Conservation (phyloP, 2,113 vertebrate species). For the Microcebus jonahi region DNA sequence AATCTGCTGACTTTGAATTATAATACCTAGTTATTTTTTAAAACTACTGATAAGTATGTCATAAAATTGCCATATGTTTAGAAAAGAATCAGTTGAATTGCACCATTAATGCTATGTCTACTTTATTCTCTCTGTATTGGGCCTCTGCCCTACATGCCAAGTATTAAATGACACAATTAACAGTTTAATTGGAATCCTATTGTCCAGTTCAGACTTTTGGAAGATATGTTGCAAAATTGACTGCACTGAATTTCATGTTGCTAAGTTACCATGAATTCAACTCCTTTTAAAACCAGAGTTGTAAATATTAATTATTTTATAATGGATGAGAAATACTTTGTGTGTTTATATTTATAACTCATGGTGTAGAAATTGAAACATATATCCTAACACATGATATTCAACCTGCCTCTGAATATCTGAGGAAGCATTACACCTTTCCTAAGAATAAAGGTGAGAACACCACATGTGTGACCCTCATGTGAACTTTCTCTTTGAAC, state of each 20-base stretch:
- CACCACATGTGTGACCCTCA: neutral
- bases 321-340: constrained; percentile 49
- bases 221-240: constrained; percentile 45
- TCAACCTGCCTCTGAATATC: neutral
- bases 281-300: constrained; percentile 47
- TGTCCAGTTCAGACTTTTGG: constrained; percentile 32
- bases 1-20: neutral
- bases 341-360: constrained; percentile 47
- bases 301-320: constrained; percentile 60
- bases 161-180: constrained; percentile 67
- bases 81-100: constrained; percentile 33
- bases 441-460: neutral
- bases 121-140: neutral
- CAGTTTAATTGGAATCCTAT: constrained; percentile 67
- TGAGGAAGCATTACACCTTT: neutral
- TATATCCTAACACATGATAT: neutral
- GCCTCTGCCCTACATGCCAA: constrained; percentile 34
- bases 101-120: neutral
- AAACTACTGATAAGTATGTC: neutral
- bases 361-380: neutral
- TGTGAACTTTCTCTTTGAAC: neutral
- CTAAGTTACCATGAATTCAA: constrained; percentile 60
- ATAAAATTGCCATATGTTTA: constrained; percentile 47
- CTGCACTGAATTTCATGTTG: constrained; percentile 54
- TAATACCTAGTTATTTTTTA: neutral